Evolutionary conservation across 1,140 invertebrate species (phyloP).

Genomic region (Cydia splendana): DNA sequence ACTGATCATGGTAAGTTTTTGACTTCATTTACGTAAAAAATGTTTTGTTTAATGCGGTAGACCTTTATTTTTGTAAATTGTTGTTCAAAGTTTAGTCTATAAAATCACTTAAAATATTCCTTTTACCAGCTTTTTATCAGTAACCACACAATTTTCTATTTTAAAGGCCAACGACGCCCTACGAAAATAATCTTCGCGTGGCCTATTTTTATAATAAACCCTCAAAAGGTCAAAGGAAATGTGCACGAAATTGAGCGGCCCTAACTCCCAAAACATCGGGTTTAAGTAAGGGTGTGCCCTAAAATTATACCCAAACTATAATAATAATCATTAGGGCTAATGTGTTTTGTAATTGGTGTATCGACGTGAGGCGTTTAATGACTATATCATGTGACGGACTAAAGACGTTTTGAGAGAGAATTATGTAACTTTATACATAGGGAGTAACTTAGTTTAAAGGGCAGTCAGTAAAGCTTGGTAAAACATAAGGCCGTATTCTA

Average conservation of each 20-base stretch:
- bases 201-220: conserved; percentile 4
- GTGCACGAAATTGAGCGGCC: neutral
- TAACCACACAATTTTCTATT: neutral
- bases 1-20: too few relatives aligned
- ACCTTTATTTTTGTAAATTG: neutral
- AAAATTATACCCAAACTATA: conserved; percentile 22
- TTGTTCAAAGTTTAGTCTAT: neutral
- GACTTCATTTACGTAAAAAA: too few relatives aligned
- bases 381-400: neutral
- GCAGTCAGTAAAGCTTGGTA: too few relatives aligned
- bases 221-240: conserved; percentile 23
- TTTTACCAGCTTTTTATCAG: neutral
- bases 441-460: too few relatives aligned
- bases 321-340: conserved; percentile 18
- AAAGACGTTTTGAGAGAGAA: neutral
- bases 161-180: neutral
- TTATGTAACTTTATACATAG: neutral
- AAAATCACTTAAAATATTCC: neutral
- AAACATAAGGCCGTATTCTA: too few relatives aligned
- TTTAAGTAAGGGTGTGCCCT: neutral
- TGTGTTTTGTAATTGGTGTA: conserved; percentile 22
- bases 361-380: neutral
- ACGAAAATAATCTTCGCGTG: neutral
- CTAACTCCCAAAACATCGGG: neutral
- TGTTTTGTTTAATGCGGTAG: too few relatives aligned